Base-by-base conservation (phyloP, 2,888 invertebrate species). In the Leucophenga montana region DNA sequence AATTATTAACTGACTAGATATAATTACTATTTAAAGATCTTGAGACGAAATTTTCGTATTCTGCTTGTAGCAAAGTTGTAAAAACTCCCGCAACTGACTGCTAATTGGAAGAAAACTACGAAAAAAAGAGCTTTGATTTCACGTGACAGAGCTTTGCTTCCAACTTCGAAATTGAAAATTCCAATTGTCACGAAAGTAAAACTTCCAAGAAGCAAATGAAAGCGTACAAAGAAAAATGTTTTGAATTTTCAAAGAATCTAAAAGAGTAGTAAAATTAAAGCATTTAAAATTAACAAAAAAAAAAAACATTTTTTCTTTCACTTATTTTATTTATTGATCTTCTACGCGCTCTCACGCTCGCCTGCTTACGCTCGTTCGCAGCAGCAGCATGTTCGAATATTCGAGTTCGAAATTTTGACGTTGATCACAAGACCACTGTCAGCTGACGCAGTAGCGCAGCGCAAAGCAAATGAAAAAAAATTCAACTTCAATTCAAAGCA, bases 341-440 rank as follows among this genome's bases (percentile, higher is more conserved):
- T 64, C 20, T 44, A 14, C 22, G 62, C 56, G 61, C 74, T 57
- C 59, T 57, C 78, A 70, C 77, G 73, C 77, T 11, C 65, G 8
- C 4, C n/a, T 14, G 1, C 59, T 57, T 76, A 69, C 77, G 72
- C 77, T 57, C 57, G 6, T 54, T 54, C 13, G 33, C 31, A 33
- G 20, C 33, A 13, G 39, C 39, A 46, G 61, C 22, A 64, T 48
- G 20, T 48, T 46, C 62, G 46, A 64, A 64, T 16, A 70, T 82
- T 84, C 84, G 82, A 82, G 68, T 75, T 82, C 82, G 82, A 82
- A 83, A 70, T 59, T 73, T 79, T 83, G 85, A 85, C 85, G 78
- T 82, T 77, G 85, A 85, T 85, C 85, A 80, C 78, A 78, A 80
- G 85, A 85, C 85, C 77, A 71, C 75, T 71, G 62, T 64, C 62